Base-by-base conservation (phyloP, 2,888 invertebrate genomes). In the Tubulanus polymorphus region DNA sequence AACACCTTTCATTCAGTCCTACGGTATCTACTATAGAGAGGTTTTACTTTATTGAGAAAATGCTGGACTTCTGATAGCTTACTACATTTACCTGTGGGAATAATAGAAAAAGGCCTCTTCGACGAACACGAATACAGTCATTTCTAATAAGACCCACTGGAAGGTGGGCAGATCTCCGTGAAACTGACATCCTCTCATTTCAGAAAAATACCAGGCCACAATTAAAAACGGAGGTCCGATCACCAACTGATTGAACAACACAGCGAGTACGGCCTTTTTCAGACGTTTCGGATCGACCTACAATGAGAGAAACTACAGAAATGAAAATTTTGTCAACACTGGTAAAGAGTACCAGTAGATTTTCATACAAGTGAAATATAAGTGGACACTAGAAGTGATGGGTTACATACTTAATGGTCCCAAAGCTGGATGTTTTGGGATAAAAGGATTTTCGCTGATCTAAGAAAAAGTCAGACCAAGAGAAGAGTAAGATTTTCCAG, bases 61-160 rank as follows among this genome's bases (percentile, higher is more conserved):
- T 35, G 35, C n/a, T 35, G n/a, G n/a, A n/a, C n/a, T n/a, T n/a
- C n/a, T n/a, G n/a, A n/a, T n/a, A n/a, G n/a, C n/a, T n/a, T n/a
- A n/a, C n/a, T n/a, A n/a, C 15, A 52, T 56, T 62, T 76, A 87
- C 84, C 90, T 86, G 79, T 91, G 91, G 10, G 88, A 87, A 74
- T 91, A 91, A 76, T 91, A 91, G 77, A 91, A 91, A 53, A 86
- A 86, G 63, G 89, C 82, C 79, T 91, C 91, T 74, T 90, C 89
- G 67, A 87, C 84, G 25, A 90, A 75, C 63, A 88, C 86, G 73
- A 86, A 88, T 48, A 89, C 81, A 1, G 85, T 85, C 56, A 91
- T 79, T 76, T 91, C 72, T 5, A 87, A 84, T 45, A 89, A 80
- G 2, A 86, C 87, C 87, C 87, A 87, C 64, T 88, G 87, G 72